Conservation (phyloP, 2,888 invertebrate genomes). For the Drosophila neotestacea region DNA sequence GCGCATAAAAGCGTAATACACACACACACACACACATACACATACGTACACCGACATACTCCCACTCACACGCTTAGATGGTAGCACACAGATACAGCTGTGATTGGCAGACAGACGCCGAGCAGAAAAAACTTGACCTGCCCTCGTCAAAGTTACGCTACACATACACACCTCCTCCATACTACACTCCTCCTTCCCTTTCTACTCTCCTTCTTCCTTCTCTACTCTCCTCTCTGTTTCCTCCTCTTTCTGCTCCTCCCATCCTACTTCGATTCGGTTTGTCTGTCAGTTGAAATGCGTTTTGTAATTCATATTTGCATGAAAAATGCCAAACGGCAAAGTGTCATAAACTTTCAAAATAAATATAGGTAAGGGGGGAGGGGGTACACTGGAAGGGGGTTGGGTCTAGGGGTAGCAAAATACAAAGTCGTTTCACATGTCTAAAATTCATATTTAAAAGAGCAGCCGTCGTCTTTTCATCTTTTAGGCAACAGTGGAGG, state of each 20-base stretch:
- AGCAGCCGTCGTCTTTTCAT: constrained; percentile 21
- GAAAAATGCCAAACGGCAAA: constrained; percentile 59
- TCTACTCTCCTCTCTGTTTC: neutral
- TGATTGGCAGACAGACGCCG: constrained; percentile 54
- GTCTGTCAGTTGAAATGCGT: constrained; percentile 60
- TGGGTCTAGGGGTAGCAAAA: constrained; percentile 21
- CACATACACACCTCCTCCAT: neutral
- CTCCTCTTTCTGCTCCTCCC: neutral
- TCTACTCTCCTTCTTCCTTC: neutral
- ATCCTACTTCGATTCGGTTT: neutral
- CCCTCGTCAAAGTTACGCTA: constrained; percentile 27
- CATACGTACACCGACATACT: constrained; percentile 2
- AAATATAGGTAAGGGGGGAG: constrained; percentile 10
- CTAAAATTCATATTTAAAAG: constrained; percentile 49
- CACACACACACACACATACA: constrained; percentile 17
- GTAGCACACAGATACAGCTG: constrained; percentile 39
- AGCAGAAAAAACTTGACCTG: constrained; percentile 58
- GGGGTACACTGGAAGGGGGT: neutral
- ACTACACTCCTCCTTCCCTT: neutral
- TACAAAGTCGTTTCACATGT: constrained; percentile 50
- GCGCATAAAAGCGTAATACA: constrained; percentile 27
- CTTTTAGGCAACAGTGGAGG: neutral
- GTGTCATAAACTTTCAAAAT: constrained; percentile 65
- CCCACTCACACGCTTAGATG: constrained; percentile 19
- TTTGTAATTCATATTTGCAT: constrained; percentile 71